Evolutionary conservation across 2,888 invertebrate genomes (phyloP), one percentile per base, ranked within the genome.

Genomic region (Ceramica pisi): DNA sequence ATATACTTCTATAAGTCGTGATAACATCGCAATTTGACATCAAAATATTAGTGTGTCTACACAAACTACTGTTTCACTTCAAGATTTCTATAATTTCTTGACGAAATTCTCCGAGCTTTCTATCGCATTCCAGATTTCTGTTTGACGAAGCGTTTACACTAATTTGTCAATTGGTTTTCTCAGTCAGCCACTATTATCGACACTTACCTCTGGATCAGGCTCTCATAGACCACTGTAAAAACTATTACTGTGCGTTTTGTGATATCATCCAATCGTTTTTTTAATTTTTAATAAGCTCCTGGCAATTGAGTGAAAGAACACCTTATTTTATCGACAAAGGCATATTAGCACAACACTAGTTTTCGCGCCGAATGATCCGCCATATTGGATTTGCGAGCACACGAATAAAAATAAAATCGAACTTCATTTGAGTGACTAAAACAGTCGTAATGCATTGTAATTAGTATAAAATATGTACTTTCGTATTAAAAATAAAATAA

Each of bases 181-280:
- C 89, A 91, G 91, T 90, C 91, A 88, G 89, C 87, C 88, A 88
- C 87, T 77, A 80, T 75, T 81, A 78, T 83, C 84, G 84, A 89
- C 86, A 86, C 81, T 56, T 68, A 44, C 78, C 81, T 85, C 90
- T 86, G 88, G 88, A 86, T 88, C 86, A 86, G 86, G 81, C 83
- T 72, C 66, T 41, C 21, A 23, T 46, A 65, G 75, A 81, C 75
- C 67, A 69, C 57, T 53, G 44, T 16, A 51, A 63, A 26, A 61
- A 57, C 65, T 44, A 73, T 61, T 46, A 63, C 80, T 82, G 83
- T 82, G 82, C 82, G 71, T 65, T 70, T 79, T 46, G 5, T 62
- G 23, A 73, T 72, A 78, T 51, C 53, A 44, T 79, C 62, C 67
- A 73, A 67, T 80, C 2, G 4, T 53, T 70, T 61, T 56, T 12